Evolutionary conservation across 2,113 vertebrate genomes (phyloP).

Genomic region (Prinia subflava): DNA sequence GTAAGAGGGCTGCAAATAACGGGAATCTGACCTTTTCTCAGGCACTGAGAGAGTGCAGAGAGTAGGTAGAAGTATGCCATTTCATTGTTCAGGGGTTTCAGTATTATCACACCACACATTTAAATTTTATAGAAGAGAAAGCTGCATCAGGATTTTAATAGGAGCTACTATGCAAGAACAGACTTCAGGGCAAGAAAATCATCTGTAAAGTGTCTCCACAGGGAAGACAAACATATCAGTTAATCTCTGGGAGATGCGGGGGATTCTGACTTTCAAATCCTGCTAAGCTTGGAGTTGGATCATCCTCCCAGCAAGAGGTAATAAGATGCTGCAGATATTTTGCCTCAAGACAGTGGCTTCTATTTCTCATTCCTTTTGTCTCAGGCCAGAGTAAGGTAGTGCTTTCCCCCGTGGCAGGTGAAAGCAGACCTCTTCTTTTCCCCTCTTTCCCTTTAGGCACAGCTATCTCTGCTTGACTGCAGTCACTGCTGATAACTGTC

Average conservation of each 20-base stretch:
- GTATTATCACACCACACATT: background rate
- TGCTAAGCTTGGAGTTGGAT: background rate
- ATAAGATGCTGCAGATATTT: background rate
- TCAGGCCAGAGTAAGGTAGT: background rate
- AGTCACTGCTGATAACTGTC: background rate
- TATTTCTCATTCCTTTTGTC: background rate
- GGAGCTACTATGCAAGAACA: background rate
- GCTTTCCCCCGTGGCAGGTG: background rate
- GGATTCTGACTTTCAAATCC: slow-evolving; percentile 9
- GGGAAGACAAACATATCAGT: slow-evolving; percentile 8
- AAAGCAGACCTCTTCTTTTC: background rate
- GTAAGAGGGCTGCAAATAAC: background rate
- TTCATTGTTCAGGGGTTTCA: background rate
- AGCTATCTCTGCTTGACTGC: background rate
- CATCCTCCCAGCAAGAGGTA: background rate
- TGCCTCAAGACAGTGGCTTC: slow-evolving; percentile 1
- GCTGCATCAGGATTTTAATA: background rate
- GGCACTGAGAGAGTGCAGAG: background rate
- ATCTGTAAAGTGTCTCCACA: background rate
- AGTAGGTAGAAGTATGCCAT: background rate
- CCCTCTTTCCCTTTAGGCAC: background rate
- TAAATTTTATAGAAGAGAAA: slow-evolving; percentile 17
- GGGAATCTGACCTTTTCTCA: background rate
- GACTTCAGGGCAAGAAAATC: slow-evolving; percentile 14
- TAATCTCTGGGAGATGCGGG: background rate